Evolutionary conservation across 2,888 invertebrate genomes (phyloP).

Genomic region (Gonocerus acuteangulatus): DNA sequence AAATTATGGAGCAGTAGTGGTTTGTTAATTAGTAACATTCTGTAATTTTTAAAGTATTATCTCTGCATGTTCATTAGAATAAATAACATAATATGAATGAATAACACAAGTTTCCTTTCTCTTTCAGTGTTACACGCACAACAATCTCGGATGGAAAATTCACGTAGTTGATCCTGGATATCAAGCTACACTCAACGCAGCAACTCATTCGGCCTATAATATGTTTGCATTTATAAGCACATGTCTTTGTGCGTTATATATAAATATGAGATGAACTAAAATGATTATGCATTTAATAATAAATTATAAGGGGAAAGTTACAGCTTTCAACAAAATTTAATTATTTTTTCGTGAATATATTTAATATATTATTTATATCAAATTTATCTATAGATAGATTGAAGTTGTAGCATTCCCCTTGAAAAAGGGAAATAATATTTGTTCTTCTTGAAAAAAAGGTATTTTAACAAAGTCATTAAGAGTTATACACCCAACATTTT

Average conservation of each 20-base stretch:
- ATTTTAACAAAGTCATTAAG: too few relatives aligned
- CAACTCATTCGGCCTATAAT: conserved; percentile 19
- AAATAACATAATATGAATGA: too few relatives aligned
- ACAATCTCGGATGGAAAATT: conserved; percentile 87
- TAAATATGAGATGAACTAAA: conserved; percentile 7
- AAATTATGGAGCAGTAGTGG: too few relatives aligned
- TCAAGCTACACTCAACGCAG: conserved; percentile 39
- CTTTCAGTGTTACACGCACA: conserved; percentile 83
- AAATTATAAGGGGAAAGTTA: neutral
- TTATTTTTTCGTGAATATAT: neutral
- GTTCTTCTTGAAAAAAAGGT: too few relatives aligned
- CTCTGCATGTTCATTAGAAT: too few relatives aligned
- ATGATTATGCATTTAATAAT: neutral
- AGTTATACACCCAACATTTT: too few relatives aligned
- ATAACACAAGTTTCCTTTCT: too few relatives aligned
- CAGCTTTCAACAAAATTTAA: neutral
- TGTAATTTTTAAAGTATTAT: too few relatives aligned
- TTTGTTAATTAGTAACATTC: too few relatives aligned
- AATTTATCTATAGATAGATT: neutral
- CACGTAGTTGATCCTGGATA: conserved; percentile 68
- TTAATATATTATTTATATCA: neutral
- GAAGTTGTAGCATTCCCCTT: neutral
- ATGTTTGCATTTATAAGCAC: neutral
- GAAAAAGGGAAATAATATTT: neutral
- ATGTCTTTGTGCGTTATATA: neutral